These are phyloP conservation scores for Toxotes lorentzi DNA, from an alignment of 2,797 vertebrate genomes.

Conservation along the genomic window DNA sequence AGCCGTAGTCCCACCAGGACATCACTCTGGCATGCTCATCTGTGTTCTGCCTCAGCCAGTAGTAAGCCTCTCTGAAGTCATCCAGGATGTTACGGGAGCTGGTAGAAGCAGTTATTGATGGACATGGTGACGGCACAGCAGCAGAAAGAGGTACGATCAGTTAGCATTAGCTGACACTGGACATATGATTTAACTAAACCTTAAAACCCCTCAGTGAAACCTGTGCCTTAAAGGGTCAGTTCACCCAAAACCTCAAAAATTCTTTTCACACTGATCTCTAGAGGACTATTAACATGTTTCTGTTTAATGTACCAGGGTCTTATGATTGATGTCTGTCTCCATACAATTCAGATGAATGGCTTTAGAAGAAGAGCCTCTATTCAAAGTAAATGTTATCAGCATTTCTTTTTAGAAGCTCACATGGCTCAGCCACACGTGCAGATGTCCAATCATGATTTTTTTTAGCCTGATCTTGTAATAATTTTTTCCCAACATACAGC, in stretches of 20 bases:
- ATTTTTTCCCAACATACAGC: background rate
- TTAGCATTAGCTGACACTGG: background rate
- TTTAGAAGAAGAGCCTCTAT: background rate
- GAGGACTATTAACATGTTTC: background rate
- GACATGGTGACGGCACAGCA: background rate
- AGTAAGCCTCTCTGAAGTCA: constrained; percentile 98
- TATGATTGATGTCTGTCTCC: background rate
- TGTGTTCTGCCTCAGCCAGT: constrained; percentile 97
- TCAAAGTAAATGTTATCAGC: background rate
- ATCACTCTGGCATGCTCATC: constrained; percentile 96
- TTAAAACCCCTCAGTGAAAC: background rate
- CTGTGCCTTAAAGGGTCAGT: background rate
- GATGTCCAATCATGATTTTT: background rate
- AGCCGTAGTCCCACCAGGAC: constrained; percentile 99
- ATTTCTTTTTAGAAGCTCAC: background rate
- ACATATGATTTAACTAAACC: background rate
- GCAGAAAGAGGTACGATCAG: too few species aligned
- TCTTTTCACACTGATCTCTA: background rate
- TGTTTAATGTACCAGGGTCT: background rate
- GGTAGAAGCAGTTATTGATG: background rate
- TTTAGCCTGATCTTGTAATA: background rate
- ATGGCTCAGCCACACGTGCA: background rate
- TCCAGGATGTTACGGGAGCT: constrained; percentile 92
- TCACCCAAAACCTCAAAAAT: background rate
- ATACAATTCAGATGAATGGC: background rate